These are phyloP conservation scores for Temnothorax nylanderi DNA, from an alignment of 1,140 invertebrate species.

Conservation along the genomic window DNA sequence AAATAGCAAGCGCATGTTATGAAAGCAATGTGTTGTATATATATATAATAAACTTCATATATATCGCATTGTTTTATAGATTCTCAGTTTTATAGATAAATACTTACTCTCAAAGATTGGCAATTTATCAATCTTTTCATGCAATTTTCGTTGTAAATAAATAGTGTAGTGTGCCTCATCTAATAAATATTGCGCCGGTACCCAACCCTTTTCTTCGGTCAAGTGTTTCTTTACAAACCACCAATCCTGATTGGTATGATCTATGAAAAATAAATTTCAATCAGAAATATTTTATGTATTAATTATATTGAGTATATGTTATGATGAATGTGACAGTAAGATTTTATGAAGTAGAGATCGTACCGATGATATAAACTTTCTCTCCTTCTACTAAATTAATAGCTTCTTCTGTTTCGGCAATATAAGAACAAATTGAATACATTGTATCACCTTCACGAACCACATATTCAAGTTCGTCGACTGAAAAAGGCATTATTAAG, in stretches of 20 bases:
- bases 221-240: constrained; percentile 96
- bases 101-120: constrained; percentile 96
- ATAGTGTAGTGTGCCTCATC: constrained; percentile 92
- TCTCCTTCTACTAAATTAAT: constrained; percentile 96
- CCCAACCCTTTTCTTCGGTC: constrained; percentile 96
- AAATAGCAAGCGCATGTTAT: background rate
- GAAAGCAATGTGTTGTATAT: background rate
- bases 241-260: constrained; percentile 93
- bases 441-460: constrained; percentile 91
- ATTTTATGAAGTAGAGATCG: constrained; percentile 36
- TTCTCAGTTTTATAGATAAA: constrained; percentile 6
- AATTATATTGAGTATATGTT: background rate
- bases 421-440: constrained; percentile 94
- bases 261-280: constrained; percentile 78
- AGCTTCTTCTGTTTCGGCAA: constrained; percentile 94
- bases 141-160: constrained; percentile 94
- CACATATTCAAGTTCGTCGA: constrained; percentile 77
- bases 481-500: constrained; percentile 59
- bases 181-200: constrained; percentile 95
- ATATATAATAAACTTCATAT: background rate
- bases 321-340: background rate
- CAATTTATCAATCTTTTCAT: constrained; percentile 96
- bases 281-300: background rate
- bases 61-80: background rate
- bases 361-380: constrained; percentile 93